These are phyloP conservation scores for Aleiodes testaceus DNA, from an alignment of 2,888 invertebrate genomes.

Conservation along the genomic window DNA sequence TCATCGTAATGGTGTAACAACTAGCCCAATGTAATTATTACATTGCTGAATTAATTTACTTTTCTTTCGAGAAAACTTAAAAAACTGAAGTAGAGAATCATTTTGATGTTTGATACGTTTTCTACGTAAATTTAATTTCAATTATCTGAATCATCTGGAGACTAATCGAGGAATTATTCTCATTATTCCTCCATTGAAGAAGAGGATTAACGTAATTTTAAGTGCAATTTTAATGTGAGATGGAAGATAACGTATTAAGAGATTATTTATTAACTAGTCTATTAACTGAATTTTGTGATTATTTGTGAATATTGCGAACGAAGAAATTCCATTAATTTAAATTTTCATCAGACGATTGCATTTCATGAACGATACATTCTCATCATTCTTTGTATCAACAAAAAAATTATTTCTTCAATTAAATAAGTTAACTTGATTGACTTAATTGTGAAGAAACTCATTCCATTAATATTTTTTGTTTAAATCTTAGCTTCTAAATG, in stretches of 20 bases:
- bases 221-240: constrained; percentile 5
- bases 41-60: too few species aligned
- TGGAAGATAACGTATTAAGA: not conserved
- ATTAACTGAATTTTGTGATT: not conserved
- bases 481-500: too few species aligned
- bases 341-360: not conserved
- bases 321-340: not conserved
- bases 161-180: not conserved
- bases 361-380: not conserved
- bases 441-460: too few species aligned
- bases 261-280: constrained; percentile 31
- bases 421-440: too few species aligned
- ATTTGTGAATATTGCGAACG: too few species aligned
- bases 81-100: not conserved
- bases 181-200: not conserved
- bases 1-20: constrained; percentile 52
- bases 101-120: not conserved
- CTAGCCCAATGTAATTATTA: constrained; percentile 51
- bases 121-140: not conserved
- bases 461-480: too few species aligned
- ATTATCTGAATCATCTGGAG: not conserved
- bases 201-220: constrained; percentile 2
- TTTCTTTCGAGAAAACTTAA: too few species aligned
- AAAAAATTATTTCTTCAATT: too few species aligned
- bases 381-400: too few species aligned